These are phyloP conservation scores for Megaustenia siamemsis DNA, from an alignment of 2,888 invertebrate species.

Conservation along the genomic window DNA sequence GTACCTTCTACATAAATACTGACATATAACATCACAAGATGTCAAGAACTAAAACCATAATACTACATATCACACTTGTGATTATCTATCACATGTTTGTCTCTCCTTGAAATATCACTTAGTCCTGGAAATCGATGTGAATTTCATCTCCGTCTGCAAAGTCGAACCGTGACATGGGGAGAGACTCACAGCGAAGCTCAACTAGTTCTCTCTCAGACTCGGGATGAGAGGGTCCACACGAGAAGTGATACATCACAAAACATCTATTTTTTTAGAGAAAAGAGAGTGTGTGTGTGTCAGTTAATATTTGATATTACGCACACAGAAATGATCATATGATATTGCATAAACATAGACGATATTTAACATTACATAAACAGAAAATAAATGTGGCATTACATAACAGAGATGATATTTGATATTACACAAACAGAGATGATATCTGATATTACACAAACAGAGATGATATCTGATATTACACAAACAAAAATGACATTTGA, in stretches of 20 bases:
- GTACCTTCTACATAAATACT: neutral
- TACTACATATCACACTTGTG: neutral
- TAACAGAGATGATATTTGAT: too few relatives aligned
- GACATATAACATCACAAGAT: conserved; percentile 13
- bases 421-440: too few relatives aligned
- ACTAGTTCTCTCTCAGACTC: conserved; percentile 59
- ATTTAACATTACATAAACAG: too few relatives aligned
- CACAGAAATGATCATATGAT: too few relatives aligned
- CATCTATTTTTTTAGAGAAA: conserved; percentile 52
- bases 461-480: too few relatives aligned
- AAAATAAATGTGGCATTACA: too few relatives aligned
- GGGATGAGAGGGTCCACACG: conserved; percentile 63
- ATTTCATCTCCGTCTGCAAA: conserved; percentile 74
- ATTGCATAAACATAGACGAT: too few relatives aligned
- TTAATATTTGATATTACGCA: too few relatives aligned
- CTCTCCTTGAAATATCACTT: too few relatives aligned
- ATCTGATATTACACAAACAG: too few relatives aligned
- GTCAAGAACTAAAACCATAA: neutral
- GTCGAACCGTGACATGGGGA: conserved; percentile 73
- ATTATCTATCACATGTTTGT: neutral
- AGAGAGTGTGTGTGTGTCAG: too few relatives aligned
- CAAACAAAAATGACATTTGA: too few relatives aligned
- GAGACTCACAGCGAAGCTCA: conserved; percentile 64
- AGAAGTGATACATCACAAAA: conserved; percentile 67
- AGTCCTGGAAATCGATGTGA: conserved; percentile 62